Conservation (phyloP, 2,888 invertebrate genomes). For the Schrankia costaestrigalis region DNA sequence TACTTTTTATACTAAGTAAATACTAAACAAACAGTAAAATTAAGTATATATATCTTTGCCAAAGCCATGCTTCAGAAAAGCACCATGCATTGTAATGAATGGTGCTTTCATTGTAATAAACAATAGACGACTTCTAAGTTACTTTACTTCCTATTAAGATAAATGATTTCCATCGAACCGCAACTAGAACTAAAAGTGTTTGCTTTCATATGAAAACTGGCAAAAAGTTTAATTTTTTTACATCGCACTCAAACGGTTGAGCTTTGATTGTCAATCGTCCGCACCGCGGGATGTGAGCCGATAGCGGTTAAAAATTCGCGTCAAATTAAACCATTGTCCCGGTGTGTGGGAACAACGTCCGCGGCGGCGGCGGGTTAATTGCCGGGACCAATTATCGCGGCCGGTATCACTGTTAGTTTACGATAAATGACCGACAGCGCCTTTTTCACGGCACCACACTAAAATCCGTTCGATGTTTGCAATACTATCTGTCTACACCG, state of each 20-base stretch:
- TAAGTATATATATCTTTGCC: too few species aligned
- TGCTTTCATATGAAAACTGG: neutral
- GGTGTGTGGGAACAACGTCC: slow-evolving; percentile 14
- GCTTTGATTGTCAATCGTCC: slow-evolving; percentile 47
- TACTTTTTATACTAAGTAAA: too few species aligned
- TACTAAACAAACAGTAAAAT: too few species aligned
- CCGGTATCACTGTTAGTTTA: slow-evolving; percentile 52
- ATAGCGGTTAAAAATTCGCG: slow-evolving; percentile 49
- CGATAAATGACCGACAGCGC: slow-evolving; percentile 34
- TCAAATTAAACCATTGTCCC: slow-evolving; percentile 50
- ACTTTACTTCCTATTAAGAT: too few species aligned
- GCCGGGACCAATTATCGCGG: slow-evolving; percentile 51
- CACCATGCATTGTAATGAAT: too few species aligned
- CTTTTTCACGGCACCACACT: slow-evolving; percentile 32
- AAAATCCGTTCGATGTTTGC: slow-evolving; percentile 31
- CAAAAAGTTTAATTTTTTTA: slow-evolving; percentile 16
- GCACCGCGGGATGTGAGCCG: slow-evolving; percentile 26
- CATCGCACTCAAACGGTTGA: slow-evolving; percentile 28
- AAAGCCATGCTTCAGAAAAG: too few species aligned
- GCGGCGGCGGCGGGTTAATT: slow-evolving; percentile 40
- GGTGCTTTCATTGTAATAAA: too few species aligned
- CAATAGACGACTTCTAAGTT: too few species aligned
- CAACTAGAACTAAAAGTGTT: neutral
- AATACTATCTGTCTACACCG: slow-evolving; percentile 25
- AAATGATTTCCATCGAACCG: neutral